Conservation (phyloP, 1,140 invertebrate species). For the Drosophila seguyi region DNA sequence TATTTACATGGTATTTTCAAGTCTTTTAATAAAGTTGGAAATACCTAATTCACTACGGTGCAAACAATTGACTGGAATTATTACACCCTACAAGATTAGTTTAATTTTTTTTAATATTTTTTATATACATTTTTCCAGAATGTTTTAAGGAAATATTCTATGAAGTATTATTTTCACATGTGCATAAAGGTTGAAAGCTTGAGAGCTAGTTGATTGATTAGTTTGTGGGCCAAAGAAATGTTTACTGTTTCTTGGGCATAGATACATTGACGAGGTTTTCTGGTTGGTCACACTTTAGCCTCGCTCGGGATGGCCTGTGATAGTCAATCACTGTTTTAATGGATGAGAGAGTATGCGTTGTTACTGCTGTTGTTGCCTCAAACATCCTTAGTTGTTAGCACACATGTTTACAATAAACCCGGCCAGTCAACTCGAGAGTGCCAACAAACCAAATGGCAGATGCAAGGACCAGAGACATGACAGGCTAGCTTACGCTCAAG, state of each 20-base stretch:
- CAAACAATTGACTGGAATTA: too few species aligned
- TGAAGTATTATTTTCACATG: not conserved
- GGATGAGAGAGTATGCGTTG: conserved; percentile 15
- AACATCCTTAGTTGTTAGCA: conserved; percentile 67
- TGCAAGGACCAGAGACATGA: conserved; percentile 51
- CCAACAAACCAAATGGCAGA: conserved; percentile 70
- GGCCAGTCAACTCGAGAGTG: conserved; percentile 74
- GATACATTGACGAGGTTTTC: conserved; percentile 30
- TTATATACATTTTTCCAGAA: not conserved
- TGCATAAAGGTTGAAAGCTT: not conserved
- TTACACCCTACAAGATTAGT: too few species aligned
- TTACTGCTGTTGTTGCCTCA: conserved; percentile 43
- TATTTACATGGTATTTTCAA: not conserved
- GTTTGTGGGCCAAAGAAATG: not conserved
- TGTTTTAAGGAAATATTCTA: not conserved
- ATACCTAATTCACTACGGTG: too few species aligned
- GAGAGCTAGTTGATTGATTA: conserved; percentile 10
- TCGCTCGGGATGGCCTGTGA: conserved; percentile 1
- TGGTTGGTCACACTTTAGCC: conserved; percentile 24
- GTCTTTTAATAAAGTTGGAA: too few species aligned
- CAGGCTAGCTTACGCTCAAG: conserved; percentile 6
- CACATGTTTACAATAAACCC: conserved; percentile 80
- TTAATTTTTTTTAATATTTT: too few species aligned
- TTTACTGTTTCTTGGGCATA: conserved; percentile 1
- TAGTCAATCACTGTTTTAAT: conserved; percentile 67